Conservation (phyloP, 2,113 vertebrate genomes). For the Microcebus lehilahytsara region DNA sequence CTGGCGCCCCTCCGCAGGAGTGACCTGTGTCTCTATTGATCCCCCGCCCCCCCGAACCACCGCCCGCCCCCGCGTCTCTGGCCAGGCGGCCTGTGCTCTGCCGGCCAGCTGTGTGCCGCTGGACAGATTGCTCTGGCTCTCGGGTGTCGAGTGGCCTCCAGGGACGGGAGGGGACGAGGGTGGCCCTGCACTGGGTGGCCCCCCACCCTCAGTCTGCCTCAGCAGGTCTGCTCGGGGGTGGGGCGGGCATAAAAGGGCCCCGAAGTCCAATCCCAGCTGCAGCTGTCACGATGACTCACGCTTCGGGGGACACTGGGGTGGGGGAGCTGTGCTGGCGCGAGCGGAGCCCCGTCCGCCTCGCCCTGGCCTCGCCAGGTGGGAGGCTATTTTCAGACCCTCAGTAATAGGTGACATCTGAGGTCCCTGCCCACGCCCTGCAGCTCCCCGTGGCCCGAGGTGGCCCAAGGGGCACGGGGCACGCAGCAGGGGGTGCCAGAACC, state of each 20-base stretch:
- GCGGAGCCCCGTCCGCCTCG: not conserved
- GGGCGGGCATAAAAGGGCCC: not conserved
- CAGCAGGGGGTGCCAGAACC: not conserved
- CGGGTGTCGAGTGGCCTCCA: not conserved
- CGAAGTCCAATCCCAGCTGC: not conserved
- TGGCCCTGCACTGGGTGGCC: not conserved
- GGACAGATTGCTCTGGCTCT: accelerated
- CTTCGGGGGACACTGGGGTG: not conserved
- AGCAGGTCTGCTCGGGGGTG: not conserved
- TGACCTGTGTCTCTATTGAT: not conserved
- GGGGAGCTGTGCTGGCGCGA: not conserved
- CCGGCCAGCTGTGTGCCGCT: not conserved
- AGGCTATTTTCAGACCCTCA: conserved; percentile 69
- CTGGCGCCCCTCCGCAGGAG: not conserved
- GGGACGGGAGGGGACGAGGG: not conserved
- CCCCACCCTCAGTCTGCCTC: not conserved
- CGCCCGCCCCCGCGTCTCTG: not conserved
- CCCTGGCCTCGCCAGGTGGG: not conserved
- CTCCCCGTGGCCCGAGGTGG: not conserved
- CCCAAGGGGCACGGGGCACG: not conserved
- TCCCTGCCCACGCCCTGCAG: not conserved
- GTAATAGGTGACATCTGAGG: conserved; percentile 42
- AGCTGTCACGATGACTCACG: conserved; percentile 59
- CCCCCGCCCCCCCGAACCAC: not conserved
- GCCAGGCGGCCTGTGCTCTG: not conserved